phyloP scores from a whole-genome alignment of 2,113 vertebrate genomes.

The Cryptomyrus ogoouensis region DNA sequence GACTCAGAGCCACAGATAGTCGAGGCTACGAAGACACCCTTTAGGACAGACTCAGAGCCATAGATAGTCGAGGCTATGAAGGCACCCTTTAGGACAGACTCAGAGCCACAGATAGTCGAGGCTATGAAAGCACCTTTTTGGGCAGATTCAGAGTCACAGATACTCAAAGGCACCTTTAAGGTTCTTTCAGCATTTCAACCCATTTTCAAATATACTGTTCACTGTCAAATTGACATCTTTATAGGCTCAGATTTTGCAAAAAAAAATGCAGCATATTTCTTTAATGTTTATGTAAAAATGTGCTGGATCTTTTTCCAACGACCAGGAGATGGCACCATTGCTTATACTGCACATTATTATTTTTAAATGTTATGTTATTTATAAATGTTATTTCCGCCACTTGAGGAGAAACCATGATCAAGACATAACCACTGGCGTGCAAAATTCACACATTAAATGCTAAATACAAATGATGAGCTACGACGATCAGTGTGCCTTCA shows the following conservation, averaged over 20 bases:
- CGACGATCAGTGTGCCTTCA: not conserved
- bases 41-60: not conserved
- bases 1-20: not conserved
- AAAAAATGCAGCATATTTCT: not conserved
- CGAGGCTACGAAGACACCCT: not conserved
- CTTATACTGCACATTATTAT: not conserved
- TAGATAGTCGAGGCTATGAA: not conserved
- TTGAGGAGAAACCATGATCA: not conserved
- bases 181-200: not conserved
- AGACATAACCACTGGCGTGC: not conserved
- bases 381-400: not conserved
- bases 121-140: not conserved
- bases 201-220: not conserved
- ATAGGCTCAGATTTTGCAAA: not conserved
- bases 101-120: not conserved
- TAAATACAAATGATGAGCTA: not conserved
- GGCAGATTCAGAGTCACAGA: not conserved
- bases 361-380: not conserved
- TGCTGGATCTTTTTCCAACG: not conserved
- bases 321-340: constrained; percentile 9
- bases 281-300: not conserved
- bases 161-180: not conserved
- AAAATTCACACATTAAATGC: not conserved
- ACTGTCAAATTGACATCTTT: not conserved
- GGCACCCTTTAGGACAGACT: not conserved